Evolutionary conservation across 2,797 vertebrate genomes (phyloP).

Genomic region (Semaprochilodus insignis): DNA sequence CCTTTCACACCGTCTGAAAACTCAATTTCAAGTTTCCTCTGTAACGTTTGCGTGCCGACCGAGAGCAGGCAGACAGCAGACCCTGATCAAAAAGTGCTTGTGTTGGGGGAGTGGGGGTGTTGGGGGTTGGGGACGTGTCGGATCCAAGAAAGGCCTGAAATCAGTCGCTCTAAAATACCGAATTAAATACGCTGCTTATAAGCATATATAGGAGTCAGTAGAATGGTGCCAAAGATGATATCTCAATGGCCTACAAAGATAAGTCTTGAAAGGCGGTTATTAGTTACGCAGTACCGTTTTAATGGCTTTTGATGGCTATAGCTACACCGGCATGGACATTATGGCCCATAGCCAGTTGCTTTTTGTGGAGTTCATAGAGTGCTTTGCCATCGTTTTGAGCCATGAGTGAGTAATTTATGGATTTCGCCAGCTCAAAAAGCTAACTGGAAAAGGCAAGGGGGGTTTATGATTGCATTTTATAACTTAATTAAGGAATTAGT

Average conservation of each 20-base stretch:
- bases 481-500: background rate
- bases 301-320: background rate
- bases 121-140: background rate
- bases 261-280: background rate
- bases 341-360: background rate
- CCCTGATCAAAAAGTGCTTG: background rate
- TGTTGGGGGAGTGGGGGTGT: background rate
- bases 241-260: background rate
- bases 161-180: background rate
- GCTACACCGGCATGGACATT: background rate
- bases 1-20: conserved; percentile 46
- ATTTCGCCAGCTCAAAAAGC: background rate
- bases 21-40: conserved; percentile 54
- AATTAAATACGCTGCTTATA: conserved; percentile 1
- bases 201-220: background rate
- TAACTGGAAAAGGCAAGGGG: background rate
- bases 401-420: background rate
- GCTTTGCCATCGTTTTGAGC: background rate
- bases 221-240: background rate
- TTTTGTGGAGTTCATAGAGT: background rate
- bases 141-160: conserved; percentile 3
- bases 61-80: background rate
- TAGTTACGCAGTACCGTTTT: background rate
- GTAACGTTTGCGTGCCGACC: conserved; percentile 2
- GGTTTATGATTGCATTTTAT: background rate